A percentile compares a stretch with the other conserved stretches of the same genome.
phyloP scores from a whole-genome alignment of 2,113 vertebrate species.

The Oenanthe melanoleuca region DNA sequence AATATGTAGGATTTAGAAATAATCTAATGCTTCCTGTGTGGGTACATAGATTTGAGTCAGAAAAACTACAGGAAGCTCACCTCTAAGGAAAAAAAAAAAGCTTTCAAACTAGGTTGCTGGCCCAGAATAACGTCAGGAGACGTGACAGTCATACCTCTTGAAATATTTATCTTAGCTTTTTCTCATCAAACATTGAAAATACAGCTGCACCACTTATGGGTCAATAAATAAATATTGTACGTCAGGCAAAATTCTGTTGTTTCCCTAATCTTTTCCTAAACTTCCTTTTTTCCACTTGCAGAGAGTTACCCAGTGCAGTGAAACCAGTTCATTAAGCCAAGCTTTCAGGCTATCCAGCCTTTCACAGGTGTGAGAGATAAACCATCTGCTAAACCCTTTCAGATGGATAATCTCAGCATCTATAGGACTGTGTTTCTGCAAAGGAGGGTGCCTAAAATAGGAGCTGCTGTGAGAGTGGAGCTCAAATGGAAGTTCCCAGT shows the following conservation, averaged over 20 bases:
- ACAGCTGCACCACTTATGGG: neutral
- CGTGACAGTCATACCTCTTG: neutral
- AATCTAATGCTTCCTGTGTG: neutral
- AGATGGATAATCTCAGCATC: neutral
- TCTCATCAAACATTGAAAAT: neutral
- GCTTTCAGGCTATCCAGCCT: neutral
- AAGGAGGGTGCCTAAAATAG: neutral
- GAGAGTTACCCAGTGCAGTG: neutral
- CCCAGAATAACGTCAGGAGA: neutral
- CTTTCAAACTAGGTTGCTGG: neutral
- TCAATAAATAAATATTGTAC: neutral
- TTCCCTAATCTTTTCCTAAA: neutral
- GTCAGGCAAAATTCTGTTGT: neutral
- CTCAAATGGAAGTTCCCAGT: neutral
- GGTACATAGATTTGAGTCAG: neutral
- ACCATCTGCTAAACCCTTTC: neutral
- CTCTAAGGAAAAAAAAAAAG: neutral
- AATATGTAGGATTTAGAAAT: neutral
- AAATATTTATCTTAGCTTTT: constrained; percentile 45
- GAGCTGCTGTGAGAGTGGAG: neutral
- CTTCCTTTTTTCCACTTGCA: neutral
- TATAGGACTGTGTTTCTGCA: neutral
- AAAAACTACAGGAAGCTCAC: neutral
- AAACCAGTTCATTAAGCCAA: neutral
- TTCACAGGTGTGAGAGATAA: neutral